These are phyloP conservation scores for Eulacestoma nigropectus DNA, from an alignment of 2,113 vertebrate genomes.

Conservation along the genomic window DNA sequence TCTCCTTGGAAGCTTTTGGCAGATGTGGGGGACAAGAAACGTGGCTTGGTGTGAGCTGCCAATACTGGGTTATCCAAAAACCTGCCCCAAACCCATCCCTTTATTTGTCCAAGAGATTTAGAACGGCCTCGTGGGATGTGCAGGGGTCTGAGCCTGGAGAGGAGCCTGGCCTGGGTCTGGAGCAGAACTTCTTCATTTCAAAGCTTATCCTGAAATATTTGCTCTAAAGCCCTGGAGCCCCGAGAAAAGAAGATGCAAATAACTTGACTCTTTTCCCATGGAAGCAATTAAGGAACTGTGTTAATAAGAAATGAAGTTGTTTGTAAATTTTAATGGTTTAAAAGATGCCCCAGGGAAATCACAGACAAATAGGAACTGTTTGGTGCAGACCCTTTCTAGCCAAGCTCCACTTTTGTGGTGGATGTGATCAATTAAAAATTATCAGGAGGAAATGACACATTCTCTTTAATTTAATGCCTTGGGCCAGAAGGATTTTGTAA, in stretches of 20 bases:
- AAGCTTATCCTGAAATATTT: neutral
- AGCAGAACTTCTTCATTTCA: neutral
- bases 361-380: conserved; percentile 32
- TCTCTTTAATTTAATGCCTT: neutral
- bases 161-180: neutral
- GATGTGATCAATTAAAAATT: conserved; percentile 58
- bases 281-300: conserved; percentile 67
- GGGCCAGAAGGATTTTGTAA: neutral
- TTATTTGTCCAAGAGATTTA: accelerated
- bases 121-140: accelerated
- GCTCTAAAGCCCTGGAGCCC: conserved; percentile 26
- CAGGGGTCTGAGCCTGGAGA: neutral
- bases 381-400: neutral
- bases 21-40: accelerated
- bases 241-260: conserved; percentile 55
- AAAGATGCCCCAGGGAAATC: conserved; percentile 60
- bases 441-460: neutral
- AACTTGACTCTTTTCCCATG: conserved; percentile 63
- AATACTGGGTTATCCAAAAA: accelerated
- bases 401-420: neutral
- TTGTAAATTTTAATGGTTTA: conserved; percentile 60
- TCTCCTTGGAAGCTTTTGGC: neutral
- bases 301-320: conserved; percentile 66
- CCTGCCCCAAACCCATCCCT: accelerated
- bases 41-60: neutral